phyloP scores from a whole-genome alignment of 2,797 vertebrate genomes.

The Eulemur mongoz region DNA sequence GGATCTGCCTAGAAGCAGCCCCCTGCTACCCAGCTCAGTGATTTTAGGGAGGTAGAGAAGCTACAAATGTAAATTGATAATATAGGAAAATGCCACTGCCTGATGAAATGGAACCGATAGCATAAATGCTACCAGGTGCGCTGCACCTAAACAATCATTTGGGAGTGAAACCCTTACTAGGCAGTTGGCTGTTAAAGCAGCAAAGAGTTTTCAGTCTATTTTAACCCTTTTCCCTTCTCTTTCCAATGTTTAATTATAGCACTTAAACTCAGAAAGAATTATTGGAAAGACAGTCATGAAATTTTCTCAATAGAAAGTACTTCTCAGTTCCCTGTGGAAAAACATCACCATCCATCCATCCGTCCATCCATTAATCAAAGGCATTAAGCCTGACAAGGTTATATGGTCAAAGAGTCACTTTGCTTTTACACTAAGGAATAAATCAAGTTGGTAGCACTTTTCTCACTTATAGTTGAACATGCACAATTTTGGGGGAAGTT shows the following conservation, averaged over 20 bases:
- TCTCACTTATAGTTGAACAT: background rate
- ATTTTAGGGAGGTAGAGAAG: background rate
- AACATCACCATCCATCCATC: background rate
- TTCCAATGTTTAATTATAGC: background rate
- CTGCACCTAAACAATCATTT: background rate
- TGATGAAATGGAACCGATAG: background rate
- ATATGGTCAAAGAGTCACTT: background rate
- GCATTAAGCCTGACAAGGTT: background rate
- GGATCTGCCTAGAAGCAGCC: background rate
- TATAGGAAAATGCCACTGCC: background rate
- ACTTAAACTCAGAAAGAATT: conserved; percentile 23
- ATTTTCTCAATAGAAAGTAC: background rate
- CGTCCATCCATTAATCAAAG: background rate
- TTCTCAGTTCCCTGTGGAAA: background rate
- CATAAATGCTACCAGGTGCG: background rate
- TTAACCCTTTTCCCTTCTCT: background rate
- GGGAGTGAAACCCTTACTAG: background rate
- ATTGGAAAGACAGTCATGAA: background rate
- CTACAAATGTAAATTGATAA: background rate
- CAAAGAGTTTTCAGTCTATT: background rate
- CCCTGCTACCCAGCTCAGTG: background rate
- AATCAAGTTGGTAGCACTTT: background rate
- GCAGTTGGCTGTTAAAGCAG: background rate
- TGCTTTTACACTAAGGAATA: background rate
- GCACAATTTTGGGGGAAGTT: background rate